Conservation (phyloP, 64 coral and sea anemone genomes). For the Actinia tenebrosa region DNA sequence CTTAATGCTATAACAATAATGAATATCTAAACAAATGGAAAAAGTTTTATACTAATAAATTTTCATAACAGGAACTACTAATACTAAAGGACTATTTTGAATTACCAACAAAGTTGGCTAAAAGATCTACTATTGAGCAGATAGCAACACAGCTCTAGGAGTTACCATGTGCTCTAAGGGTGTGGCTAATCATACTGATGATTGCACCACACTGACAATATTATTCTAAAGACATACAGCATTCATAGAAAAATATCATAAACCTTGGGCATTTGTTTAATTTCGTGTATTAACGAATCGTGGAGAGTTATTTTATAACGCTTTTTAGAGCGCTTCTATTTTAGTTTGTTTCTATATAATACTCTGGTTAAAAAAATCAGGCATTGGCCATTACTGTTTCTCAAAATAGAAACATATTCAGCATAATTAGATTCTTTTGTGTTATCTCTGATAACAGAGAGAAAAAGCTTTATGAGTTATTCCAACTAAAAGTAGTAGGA, state of each 20-base stretch:
- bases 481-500: not conserved
- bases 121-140: not conserved
- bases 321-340: not conserved
- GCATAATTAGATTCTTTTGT: not conserved
- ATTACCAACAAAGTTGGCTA: slow-evolving; percentile 8
- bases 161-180: slow-evolving; percentile 4
- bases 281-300: not conserved
- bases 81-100: not conserved
- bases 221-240: slow-evolving; percentile 8
- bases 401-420: slow-evolving; percentile 7
- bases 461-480: not conserved
- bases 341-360: not conserved
- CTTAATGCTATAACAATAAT: not conserved
- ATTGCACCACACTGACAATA: not conserved
- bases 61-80: slow-evolving; percentile 7
- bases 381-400: slow-evolving; percentile 7
- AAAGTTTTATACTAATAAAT: not conserved
- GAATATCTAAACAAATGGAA: slow-evolving; percentile 2
- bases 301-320: not conserved
- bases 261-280: not conserved
- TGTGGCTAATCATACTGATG: not conserved
- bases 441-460: not conserved
- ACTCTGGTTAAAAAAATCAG: not conserved
- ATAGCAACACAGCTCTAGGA: not conserved
- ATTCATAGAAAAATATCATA: slow-evolving; percentile 1